A percentile compares a stretch with the other conserved stretches of the same genome.
Conservation (phyloP, 2,113 vertebrate species). For the Dromas ardeola region DNA sequence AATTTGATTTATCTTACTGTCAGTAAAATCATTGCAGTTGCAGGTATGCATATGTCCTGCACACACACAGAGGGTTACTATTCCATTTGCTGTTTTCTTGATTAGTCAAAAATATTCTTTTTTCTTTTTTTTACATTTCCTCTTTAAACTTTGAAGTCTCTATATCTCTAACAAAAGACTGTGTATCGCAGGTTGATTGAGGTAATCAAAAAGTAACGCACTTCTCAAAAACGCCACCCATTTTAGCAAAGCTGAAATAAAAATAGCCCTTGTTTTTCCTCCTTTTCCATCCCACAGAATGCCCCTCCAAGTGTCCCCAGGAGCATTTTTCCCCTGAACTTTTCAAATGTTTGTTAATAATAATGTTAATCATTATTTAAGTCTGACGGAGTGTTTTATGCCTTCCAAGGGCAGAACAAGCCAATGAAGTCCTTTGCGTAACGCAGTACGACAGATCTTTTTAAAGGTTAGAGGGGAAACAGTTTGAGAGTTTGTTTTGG, state of each 20-base stretch:
- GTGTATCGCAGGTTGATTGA: background rate
- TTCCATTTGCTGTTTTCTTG: background rate
- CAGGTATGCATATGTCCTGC: accelerated
- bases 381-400: background rate
- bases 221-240: background rate
- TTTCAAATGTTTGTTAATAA: background rate
- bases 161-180: background rate
- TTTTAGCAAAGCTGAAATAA: background rate
- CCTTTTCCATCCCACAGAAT: background rate
- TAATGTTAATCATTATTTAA: background rate
- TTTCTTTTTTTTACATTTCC: background rate
- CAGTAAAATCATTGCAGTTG: background rate
- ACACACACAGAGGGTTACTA: background rate
- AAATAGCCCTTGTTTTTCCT: background rate
- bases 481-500: background rate
- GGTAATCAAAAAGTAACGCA: background rate
- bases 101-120: background rate
- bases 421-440: background rate
- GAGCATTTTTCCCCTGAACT: background rate
- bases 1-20: background rate
- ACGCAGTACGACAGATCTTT: accelerated
- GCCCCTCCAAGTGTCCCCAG: background rate
- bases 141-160: background rate
- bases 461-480: background rate
- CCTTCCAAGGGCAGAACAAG: background rate